A percentile compares a stretch with the other conserved stretches of the same genome.
Evolutionary conservation across 2,888 invertebrate species (phyloP).

Genomic region (Sepiola atlantica): DNA sequence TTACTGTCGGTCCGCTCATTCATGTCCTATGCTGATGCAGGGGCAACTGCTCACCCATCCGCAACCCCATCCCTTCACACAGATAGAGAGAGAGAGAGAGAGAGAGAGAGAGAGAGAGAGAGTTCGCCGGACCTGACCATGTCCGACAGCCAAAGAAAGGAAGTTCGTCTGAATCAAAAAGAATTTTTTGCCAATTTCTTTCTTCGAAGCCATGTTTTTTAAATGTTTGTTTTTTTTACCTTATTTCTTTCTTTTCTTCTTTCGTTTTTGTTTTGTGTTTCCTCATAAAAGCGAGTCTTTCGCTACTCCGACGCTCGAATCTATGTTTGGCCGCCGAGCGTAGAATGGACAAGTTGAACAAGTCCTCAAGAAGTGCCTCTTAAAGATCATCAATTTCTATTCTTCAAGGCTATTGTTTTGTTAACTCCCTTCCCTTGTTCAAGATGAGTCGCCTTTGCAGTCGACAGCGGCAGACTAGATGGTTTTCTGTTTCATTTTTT

Average conservation of each 20-base stretch:
- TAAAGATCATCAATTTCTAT: background rate
- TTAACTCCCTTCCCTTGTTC: background rate
- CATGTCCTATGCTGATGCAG: background rate
- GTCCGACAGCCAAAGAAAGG: background rate
- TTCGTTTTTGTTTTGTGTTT: background rate
- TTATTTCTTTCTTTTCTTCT: background rate
- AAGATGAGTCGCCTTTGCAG: background rate
- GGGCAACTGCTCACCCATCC: background rate
- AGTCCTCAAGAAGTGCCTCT: background rate
- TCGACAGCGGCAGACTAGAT: background rate
- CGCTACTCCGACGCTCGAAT: background rate
- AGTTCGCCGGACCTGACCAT: background rate
- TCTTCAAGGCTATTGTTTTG: background rate
- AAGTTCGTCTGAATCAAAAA: conserved; percentile 7
- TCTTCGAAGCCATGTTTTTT: background rate
- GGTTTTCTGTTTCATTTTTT: background rate
- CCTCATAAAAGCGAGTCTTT: background rate
- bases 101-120: too few species aligned
- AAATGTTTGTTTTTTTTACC: background rate
- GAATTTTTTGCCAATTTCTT: background rate
- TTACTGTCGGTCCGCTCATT: background rate
- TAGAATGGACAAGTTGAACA: background rate
- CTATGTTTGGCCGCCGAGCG: background rate
- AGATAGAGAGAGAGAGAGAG: too few species aligned
- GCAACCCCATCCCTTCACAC: background rate